A percentile compares a stretch with the other conserved stretches of the same genome.
These are phyloP conservation scores for Opisthograptis luteolata DNA, from an alignment of 2,888 invertebrate species.

Conservation along the genomic window DNA sequence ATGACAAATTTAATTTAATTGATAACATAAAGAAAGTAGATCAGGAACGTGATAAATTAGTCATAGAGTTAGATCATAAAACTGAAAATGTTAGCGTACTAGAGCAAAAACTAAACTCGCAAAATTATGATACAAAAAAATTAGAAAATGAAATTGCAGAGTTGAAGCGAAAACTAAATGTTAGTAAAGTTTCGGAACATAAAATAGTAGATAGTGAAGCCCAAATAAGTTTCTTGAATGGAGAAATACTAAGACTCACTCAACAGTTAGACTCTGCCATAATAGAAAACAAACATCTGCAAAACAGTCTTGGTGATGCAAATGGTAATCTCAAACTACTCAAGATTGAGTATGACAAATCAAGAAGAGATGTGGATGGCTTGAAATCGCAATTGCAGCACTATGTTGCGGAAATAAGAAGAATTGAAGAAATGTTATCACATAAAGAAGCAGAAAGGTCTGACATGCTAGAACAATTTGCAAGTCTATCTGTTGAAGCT, in stretches of 20 bases:
- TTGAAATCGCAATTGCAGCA: slow-evolving; percentile 91
- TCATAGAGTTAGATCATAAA: slow-evolving; percentile 89
- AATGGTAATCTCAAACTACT: slow-evolving; percentile 86
- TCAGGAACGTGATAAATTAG: slow-evolving; percentile 87
- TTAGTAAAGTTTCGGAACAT: slow-evolving; percentile 75
- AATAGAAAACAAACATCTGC: slow-evolving; percentile 89
- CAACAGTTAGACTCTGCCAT: slow-evolving; percentile 84
- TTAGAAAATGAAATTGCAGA: slow-evolving; percentile 83
- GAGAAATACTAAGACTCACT: slow-evolving; percentile 83
- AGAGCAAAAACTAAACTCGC: slow-evolving; percentile 86
- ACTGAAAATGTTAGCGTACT: slow-evolving; percentile 87
- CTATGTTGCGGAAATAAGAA: slow-evolving; percentile 91
- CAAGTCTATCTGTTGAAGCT: slow-evolving; percentile 90
- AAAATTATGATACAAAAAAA: slow-evolving; percentile 80
- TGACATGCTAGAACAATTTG: slow-evolving; percentile 92
- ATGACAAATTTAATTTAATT: slow-evolving; percentile 86
- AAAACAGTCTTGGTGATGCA: slow-evolving; percentile 87
- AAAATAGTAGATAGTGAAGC: slow-evolving; percentile 75
- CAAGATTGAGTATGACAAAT: slow-evolving; percentile 87
- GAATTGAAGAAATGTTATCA: slow-evolving; percentile 90
- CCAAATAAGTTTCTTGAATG: slow-evolving; percentile 84
- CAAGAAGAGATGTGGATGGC: slow-evolving; percentile 88
- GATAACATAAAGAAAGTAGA: slow-evolving; percentile 87
- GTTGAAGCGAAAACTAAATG: slow-evolving; percentile 80
- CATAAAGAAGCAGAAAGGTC: slow-evolving; percentile 91